phyloP scores from a whole-genome alignment of 2,113 vertebrate genomes.

The Xenotilapia flavipinnis region DNA sequence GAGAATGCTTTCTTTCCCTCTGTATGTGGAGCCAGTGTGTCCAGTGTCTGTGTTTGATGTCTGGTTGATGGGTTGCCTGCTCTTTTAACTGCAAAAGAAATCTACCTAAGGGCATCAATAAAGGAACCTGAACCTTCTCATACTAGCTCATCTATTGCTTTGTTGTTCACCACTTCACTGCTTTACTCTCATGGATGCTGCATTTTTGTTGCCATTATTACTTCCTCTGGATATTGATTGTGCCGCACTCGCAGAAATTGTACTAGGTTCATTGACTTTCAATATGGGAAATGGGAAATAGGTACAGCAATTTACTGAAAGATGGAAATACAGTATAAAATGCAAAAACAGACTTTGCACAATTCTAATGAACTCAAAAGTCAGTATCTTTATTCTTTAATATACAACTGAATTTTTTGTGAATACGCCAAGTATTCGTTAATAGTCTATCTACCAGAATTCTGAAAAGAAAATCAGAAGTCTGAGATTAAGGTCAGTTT shows the following conservation, averaged over 20 bases:
- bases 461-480: neutral
- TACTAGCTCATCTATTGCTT: neutral
- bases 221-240: neutral
- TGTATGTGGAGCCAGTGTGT: neutral
- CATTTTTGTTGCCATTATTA: neutral
- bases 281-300: neutral
- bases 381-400: neutral
- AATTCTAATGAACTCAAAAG: neutral
- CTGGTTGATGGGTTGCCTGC: neutral
- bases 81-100: neutral
- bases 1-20: neutral
- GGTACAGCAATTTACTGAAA: neutral
- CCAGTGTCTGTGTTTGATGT: neutral
- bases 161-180: neutral
- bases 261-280: neutral
- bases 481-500: accelerated
- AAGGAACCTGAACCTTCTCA: neutral
- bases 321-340: neutral
- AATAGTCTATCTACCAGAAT: neutral
- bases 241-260: neutral
- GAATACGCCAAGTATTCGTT: neutral
- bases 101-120: neutral
- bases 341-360: neutral
- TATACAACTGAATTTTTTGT: neutral
- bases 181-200: neutral